Conservation (phyloP, 2,113 vertebrate species). For the Fregetta grallaria region DNA sequence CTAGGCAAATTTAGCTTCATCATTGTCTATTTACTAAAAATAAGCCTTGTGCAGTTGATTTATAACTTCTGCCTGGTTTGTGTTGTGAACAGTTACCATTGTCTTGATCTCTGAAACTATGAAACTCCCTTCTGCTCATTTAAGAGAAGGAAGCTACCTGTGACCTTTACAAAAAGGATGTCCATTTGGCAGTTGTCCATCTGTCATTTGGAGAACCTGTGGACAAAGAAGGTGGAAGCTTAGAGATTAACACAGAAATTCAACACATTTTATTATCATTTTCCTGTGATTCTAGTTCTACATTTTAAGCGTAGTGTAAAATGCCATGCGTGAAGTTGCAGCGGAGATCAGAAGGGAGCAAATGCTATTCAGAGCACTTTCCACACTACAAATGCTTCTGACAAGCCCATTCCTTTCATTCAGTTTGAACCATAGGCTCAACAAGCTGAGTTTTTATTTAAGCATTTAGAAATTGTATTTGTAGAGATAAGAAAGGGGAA, state of each 20-base stretch:
- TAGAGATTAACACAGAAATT: background rate
- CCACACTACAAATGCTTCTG: background rate
- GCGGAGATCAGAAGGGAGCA: background rate
- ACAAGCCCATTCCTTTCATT: background rate
- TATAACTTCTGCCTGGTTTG: background rate
- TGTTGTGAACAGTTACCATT: background rate
- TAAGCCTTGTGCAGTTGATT: conserved; percentile 19
- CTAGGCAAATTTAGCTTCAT: conserved; percentile 37
- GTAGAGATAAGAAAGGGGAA: background rate
- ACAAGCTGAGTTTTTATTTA: background rate
- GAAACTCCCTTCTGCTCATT: background rate
- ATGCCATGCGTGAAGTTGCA: background rate
- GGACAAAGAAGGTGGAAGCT: background rate
- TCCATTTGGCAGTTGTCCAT: background rate
- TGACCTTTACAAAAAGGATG: background rate
- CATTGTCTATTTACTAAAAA: conserved; percentile 58
- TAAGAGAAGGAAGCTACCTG: background rate
- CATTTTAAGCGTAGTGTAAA: background rate
- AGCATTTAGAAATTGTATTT: background rate
- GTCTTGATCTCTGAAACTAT: background rate
- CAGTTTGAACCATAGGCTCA: background rate
- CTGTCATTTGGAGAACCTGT: background rate
- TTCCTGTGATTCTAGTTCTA: background rate
- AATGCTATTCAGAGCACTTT: background rate
- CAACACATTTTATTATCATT: background rate